Evolutionary conservation across 2,113 vertebrate species (phyloP).

Genomic region (Aramus guarauna): DNA sequence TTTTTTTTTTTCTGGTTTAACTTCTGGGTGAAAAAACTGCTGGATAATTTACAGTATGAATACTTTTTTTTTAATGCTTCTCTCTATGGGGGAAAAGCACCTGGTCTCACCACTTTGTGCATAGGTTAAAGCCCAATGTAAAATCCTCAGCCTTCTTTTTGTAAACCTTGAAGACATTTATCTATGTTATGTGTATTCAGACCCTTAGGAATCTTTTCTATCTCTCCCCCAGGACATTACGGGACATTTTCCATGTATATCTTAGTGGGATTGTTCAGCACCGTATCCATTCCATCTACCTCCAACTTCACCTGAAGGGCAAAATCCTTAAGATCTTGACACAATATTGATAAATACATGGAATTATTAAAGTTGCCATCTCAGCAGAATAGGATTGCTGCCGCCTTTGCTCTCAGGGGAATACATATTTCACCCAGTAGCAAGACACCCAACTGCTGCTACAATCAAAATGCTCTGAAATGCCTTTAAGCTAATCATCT

Average conservation of each 20-base stretch:
- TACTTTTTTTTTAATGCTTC: background rate
- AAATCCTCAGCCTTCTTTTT: constrained; percentile 15
- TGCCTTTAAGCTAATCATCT: constrained; percentile 81
- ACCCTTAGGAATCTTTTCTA: constrained; percentile 61
- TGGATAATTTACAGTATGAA: constrained; percentile 24
- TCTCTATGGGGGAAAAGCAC: background rate
- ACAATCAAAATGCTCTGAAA: constrained; percentile 76
- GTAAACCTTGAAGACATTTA: constrained; percentile 59
- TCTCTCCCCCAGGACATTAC: constrained; percentile 51
- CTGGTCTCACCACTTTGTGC: constrained; percentile 4
- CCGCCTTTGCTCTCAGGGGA: constrained; percentile 77
- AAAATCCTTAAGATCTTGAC: constrained; percentile 78
- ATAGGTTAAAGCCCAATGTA: background rate
- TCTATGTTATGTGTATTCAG: constrained; percentile 59
- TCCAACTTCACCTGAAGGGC: constrained; percentile 74
- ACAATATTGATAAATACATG: constrained; percentile 79
- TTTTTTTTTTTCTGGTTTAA: background rate
- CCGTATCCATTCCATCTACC: constrained; percentile 64
- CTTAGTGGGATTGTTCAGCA: constrained; percentile 67
- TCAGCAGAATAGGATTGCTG: constrained; percentile 72
- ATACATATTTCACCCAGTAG: constrained; percentile 79
- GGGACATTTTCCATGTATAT: constrained; percentile 68
- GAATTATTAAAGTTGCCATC: constrained; percentile 81
- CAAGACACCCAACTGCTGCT: constrained; percentile 73
- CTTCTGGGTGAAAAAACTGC: background rate